Conservation (phyloP, 2,113 vertebrate species). For the Apodemus speciosus region DNA sequence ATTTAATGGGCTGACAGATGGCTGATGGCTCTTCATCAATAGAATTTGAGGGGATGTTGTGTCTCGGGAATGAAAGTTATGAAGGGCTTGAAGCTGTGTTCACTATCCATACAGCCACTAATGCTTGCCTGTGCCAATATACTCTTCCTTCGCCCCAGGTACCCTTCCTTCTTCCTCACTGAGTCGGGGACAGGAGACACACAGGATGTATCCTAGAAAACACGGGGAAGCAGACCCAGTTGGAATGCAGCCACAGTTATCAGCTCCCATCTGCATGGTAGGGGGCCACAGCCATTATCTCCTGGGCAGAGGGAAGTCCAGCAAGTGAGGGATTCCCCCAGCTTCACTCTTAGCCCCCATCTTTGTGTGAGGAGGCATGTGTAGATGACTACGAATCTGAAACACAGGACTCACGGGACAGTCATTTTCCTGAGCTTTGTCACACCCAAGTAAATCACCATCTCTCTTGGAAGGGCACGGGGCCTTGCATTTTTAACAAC, state of each 20-base stretch:
- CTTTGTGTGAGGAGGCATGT: not conserved
- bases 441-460: not conserved
- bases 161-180: not conserved
- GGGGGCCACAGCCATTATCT: not conserved
- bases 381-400: not conserved
- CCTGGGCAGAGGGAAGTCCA: rapidly evolving
- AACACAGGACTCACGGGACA: not conserved
- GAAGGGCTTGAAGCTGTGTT: not conserved
- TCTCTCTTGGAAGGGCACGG: not conserved
- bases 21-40: not conserved
- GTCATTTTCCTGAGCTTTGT: not conserved
- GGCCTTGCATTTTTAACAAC: not conserved
- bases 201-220: not conserved
- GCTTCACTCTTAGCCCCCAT: not conserved
- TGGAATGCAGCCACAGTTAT: not conserved
- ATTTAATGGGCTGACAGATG: not conserved
- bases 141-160: not conserved
- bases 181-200: not conserved
- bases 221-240: not conserved
- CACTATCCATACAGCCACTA: not conserved
- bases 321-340: rapidly evolving
- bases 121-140: not conserved
- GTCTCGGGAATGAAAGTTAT: not conserved
- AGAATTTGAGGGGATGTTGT: not conserved
- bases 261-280: not conserved